Evolutionary conservation across 1,140 invertebrate species (phyloP).

Genomic region (Ceratitis capitata): DNA sequence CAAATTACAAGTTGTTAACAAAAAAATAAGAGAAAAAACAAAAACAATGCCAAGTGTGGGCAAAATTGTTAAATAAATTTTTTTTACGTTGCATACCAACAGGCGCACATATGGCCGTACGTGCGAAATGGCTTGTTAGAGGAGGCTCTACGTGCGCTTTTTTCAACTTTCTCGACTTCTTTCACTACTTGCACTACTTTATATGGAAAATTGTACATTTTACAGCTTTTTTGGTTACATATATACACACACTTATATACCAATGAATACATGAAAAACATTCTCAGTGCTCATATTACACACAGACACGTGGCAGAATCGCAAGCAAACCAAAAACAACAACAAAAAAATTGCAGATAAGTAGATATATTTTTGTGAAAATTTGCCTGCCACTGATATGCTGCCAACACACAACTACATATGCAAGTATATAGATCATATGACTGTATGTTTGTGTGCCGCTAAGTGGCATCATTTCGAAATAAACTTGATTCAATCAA

Average conservation of each 20-base stretch:
- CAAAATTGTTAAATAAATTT: neutral
- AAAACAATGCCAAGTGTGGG: neutral
- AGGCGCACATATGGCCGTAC: constrained; percentile 9
- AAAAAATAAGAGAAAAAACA: neutral
- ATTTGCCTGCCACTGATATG: constrained; percentile 13
- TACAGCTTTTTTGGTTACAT: neutral
- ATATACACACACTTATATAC: neutral
- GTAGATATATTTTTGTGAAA: neutral
- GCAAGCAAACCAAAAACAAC: neutral
- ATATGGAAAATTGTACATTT: neutral
- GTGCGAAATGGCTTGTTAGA: constrained; percentile 39
- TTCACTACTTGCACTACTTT: neutral
- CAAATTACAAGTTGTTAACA: neutral
- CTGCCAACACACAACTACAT: too few species aligned
- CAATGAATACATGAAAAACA: neutral
- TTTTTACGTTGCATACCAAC: constrained; percentile 17
- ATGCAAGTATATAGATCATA: neutral
- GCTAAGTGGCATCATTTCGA: constrained; percentile 47
- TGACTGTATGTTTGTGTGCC: constrained; percentile 29
- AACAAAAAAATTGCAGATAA: neutral
- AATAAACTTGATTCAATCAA: constrained; percentile 48
- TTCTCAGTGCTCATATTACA: neutral
- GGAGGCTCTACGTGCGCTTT: neutral
- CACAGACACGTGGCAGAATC: neutral
- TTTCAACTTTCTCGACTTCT: neutral